Conservation (phyloP, 2,113 vertebrate genomes). For the Hypocryptadius cinnamomeus region DNA sequence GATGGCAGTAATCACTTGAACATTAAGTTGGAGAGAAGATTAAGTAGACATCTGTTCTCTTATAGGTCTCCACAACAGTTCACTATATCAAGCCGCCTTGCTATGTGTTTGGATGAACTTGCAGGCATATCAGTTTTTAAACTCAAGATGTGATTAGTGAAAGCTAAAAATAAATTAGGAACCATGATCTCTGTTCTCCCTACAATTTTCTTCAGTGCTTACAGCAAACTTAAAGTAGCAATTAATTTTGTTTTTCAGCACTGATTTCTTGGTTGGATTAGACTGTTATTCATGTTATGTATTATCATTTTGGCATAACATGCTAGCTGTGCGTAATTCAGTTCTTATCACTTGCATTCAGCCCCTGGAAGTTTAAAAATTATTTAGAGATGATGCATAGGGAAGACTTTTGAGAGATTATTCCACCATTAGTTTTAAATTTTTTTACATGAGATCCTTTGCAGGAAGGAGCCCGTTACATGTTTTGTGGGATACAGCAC, state of each 20-base stretch:
- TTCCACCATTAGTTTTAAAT: neutral
- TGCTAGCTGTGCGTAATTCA: neutral
- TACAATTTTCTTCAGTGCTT: neutral
- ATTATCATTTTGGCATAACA: neutral
- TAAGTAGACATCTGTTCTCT: neutral
- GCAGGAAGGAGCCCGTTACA: neutral
- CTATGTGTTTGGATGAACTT: neutral
- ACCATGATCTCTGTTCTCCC: neutral
- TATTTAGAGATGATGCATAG: rapidly evolving
- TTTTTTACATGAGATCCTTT: neutral
- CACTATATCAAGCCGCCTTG: neutral
- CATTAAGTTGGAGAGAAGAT: neutral
- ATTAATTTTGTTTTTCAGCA: neutral
- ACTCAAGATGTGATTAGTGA: neutral
- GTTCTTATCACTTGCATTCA: neutral
- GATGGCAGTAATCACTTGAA: neutral
- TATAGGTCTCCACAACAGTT: neutral
- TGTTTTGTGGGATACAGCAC: neutral
- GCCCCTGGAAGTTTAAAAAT: neutral
- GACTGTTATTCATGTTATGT: neutral
- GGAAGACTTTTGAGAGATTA: neutral
- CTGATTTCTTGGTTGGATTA: neutral
- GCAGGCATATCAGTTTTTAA: neutral
- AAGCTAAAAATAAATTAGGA: neutral
- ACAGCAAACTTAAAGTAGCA: neutral